Evolutionary conservation across 2,888 invertebrate species (phyloP), one percentile per base, ranked within the genome.

Genomic region (Noctua janthe): DNA sequence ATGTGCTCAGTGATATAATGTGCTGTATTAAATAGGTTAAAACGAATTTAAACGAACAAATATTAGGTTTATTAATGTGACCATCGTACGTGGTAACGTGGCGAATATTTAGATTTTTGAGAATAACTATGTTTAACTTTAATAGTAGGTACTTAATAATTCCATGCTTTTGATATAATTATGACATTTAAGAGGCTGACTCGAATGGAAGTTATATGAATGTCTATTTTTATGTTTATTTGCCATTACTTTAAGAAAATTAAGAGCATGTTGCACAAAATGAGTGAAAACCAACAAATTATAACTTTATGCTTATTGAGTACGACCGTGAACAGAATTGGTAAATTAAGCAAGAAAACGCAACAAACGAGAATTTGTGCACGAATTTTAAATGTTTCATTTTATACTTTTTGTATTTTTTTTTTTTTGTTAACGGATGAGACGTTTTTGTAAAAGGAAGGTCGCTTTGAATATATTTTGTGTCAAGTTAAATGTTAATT

Each of bases 311-410:
- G 82, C 74, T 62, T 66, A 67, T 66, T 59, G 62, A 64, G 29
- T 79, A 69, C 73, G 88, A 71, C 88, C 87, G 70, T 89, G 88
- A 82, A 81, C 78, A 77, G 62, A 78, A 81, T 85, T 80, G 81
- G 80, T 84, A 89, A 84, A 85, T 87, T 85, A 23, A 64, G 70
- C 82, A 75, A 78, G 71, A 72, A 82, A 82, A 78, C 74, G 59
- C 6, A 20, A 73, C 59, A n/a, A 74, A 71, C 20, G 29, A 67
- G 80, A 71, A 74, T 54, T 69, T 43, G 71, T 64, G 67, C 54
- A 49, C 76, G 67, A 59, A 29, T 82, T 82, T 82, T 51, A 75
- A 64, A 39, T 70, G 51, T 76, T 76, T 47, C 7, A 62, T 62
- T 71, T 43, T 70, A 6, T 10, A 54, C 29, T 39, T 66, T 39